Evolutionary conservation across 2,113 vertebrate species (phyloP).

Genomic region (Erythrolamprus reginae): DNA sequence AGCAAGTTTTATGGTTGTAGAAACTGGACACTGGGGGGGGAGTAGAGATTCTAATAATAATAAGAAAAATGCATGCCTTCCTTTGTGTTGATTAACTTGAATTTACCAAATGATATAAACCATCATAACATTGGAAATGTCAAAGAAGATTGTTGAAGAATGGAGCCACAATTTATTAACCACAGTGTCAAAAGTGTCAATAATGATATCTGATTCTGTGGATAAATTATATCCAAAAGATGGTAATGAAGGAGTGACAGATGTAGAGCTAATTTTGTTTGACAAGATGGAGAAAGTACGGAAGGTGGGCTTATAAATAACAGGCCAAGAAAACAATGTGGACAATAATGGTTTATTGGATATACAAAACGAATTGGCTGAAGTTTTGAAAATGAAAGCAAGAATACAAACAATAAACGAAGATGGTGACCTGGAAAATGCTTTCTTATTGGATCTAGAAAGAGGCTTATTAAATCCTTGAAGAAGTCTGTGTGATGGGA

Average conservation of each 20-base stretch:
- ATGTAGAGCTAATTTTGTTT: not conserved
- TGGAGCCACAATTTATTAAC: not conserved
- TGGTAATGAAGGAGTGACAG: not conserved
- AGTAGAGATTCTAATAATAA: not conserved
- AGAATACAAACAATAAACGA: not conserved
- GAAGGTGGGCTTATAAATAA: not conserved
- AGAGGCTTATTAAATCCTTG: not conserved
- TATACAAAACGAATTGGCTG: not conserved
- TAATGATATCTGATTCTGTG: not conserved
- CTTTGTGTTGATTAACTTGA: not conserved
- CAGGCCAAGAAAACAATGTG: not conserved
- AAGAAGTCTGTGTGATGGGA: not conserved
- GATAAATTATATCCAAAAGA: not conserved
- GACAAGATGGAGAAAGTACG: not conserved
- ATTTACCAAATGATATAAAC: not conserved
- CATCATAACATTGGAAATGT: not conserved
- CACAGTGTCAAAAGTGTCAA: not conserved
- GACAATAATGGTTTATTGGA: not conserved
- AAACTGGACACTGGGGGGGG: not conserved
- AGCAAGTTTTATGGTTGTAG: not conserved
- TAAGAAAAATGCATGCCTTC: not conserved
- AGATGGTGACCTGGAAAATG: not conserved
- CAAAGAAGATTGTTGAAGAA: not conserved
- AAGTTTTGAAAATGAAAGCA: not conserved
- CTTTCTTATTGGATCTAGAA: not conserved